These are phyloP conservation scores for Discoglossus pictus DNA, from an alignment of 2,797 vertebrate species.

Conservation along the genomic window DNA sequence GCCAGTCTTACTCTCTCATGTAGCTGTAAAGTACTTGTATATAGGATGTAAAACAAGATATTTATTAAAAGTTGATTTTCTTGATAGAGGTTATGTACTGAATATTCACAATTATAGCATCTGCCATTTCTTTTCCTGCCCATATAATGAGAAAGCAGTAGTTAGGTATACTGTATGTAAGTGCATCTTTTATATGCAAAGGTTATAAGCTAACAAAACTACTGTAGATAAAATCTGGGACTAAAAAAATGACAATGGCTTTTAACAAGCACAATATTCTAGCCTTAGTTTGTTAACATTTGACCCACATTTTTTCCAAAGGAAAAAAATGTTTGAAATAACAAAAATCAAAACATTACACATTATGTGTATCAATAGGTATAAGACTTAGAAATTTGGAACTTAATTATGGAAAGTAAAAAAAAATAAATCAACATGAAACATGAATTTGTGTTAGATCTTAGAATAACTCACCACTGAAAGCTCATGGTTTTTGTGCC, in stretches of 20 bases:
- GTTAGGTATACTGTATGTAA: conserved; percentile 48
- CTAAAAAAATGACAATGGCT: conserved; percentile 56
- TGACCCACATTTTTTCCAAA: conserved; percentile 57
- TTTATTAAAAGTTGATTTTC: conserved; percentile 87
- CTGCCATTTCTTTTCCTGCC: conserved; percentile 52
- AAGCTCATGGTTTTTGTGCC: conserved; percentile 21
- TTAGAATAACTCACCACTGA: conserved; percentile 2
- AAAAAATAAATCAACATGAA: not conserved
- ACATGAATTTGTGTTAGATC: conserved; percentile 21
- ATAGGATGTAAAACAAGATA: conserved; percentile 87
- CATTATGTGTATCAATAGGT: conserved; percentile 27
- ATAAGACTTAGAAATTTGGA: conserved; percentile 21
- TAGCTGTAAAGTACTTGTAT: conserved; percentile 86
- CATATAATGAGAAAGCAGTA: conserved; percentile 54
- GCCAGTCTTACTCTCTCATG: conserved; percentile 70
- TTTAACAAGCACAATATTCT: conserved; percentile 45
- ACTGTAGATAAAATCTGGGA: conserved; percentile 51
- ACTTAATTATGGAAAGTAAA: not conserved
- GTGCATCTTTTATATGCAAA: conserved; percentile 23
- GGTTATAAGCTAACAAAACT: conserved; percentile 55
- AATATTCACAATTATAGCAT: conserved; percentile 63
- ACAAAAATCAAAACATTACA: conserved; percentile 42
- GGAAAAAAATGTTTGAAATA: conserved; percentile 52
- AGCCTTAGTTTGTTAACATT: conserved; percentile 57
- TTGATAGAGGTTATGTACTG: conserved; percentile 69